phyloP scores from a whole-genome alignment of 2,113 vertebrate genomes.

The Salvelinus alpinus region DNA sequence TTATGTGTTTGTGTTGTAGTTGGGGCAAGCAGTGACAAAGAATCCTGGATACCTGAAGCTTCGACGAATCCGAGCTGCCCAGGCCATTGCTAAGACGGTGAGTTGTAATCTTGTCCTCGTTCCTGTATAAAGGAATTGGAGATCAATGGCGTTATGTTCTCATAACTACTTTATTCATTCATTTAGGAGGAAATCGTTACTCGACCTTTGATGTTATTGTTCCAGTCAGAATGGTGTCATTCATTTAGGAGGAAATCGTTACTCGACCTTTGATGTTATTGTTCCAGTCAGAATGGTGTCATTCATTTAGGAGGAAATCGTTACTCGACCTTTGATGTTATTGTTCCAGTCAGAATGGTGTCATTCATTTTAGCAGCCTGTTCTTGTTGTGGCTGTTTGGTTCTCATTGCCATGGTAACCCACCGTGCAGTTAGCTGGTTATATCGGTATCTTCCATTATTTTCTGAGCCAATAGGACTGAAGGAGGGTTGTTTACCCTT shows the following conservation, averaged over 20 bases:
- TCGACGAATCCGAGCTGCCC: conserved; percentile 89
- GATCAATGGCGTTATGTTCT: not conserved
- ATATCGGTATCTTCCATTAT: too few species aligned
- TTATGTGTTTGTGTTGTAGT: conserved; percentile 55
- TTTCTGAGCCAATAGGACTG: too few species aligned
- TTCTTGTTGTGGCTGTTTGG: not conserved
- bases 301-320: not conserved
- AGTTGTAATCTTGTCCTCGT: conserved; percentile 31
- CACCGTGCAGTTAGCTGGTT: too few species aligned
- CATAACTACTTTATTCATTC: not conserved
- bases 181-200: not conserved
- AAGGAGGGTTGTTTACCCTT: too few species aligned
- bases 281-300: not conserved
- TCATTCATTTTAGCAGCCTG: not conserved
- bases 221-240: not conserved
- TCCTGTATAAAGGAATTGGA: not conserved
- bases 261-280: not conserved
- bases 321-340: not conserved
- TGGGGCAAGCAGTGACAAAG: conserved; percentile 89
- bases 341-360: not conserved
- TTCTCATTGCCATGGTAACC: too few species aligned
- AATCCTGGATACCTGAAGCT: conserved; percentile 94
- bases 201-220: not conserved
- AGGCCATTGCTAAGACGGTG: conserved; percentile 92
- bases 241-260: not conserved